phyloP scores from a whole-genome alignment of 2,113 vertebrate species.

The Sylvia atricapilla region DNA sequence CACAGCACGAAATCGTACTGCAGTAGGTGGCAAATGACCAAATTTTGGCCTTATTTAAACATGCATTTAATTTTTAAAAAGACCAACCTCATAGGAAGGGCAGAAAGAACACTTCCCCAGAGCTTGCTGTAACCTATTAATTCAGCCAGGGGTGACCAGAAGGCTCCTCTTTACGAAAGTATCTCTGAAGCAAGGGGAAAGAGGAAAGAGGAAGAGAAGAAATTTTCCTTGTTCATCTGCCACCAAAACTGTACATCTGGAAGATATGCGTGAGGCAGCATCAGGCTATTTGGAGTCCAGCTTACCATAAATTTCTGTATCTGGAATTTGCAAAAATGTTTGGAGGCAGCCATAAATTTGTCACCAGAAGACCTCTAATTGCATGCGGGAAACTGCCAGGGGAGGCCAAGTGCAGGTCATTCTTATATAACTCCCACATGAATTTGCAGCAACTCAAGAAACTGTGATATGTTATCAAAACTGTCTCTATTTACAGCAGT shows the following conservation, averaged over 20 bases:
- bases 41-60: background rate
- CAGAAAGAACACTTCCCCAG: background rate
- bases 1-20: background rate
- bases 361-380: background rate
- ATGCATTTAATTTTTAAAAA: background rate
- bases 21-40: background rate
- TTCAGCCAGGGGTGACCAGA: background rate
- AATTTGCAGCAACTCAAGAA: background rate
- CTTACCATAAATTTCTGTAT: background rate
- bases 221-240: background rate
- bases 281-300: background rate
- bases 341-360: background rate
- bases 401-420: background rate
- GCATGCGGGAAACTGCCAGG: background rate
- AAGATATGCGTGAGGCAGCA: background rate
- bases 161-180: background rate
- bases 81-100: background rate
- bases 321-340: background rate
- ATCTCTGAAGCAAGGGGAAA: background rate
- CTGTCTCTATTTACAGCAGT: background rate
- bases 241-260: background rate
- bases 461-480: background rate
- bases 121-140: background rate
- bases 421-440: background rate
- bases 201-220: background rate